Base-by-base conservation (phyloP, 2,888 invertebrate genomes). In the Meghimatium bilineatum region DNA sequence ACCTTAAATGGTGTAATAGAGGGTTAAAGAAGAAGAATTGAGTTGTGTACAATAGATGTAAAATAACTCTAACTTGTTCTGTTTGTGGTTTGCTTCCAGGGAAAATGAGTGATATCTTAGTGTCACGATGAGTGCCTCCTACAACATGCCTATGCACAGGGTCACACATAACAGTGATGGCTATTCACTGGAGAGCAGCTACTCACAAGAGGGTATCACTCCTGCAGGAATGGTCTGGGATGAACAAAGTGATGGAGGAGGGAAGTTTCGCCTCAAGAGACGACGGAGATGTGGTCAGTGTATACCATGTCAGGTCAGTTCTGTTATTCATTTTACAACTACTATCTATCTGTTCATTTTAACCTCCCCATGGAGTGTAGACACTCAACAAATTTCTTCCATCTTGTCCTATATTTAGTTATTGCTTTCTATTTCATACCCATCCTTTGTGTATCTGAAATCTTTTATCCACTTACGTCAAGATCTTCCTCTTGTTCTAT, bases 241-340 rank as follows among this genome's bases (percentile, higher is more conserved):
- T 17, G 85, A 80, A 34, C 86, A 86, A 71, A 78, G 85, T n/a
- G 86, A 85, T 66, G 86, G 84, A 29, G 87, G 85, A 29, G 88
- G 87, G 20, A 88, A 88, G 69, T 88, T 89, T 34, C 88, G 90
- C 3, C 88, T 91, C 71, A 91, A 91, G 84, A 86, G 92, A 14
- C 83, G 92, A 12, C 87, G 90, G 17, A 85, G 91, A 14, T 92
- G 92, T 87, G 92, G 92, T 3, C 90, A 91, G 84, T 92, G 92
- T 85, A 91, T 90, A 1, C 92, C 92, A 1, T 92, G 92, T 86
- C 75, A 75, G 82, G 82, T 82, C 5, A 66, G 66, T n/a, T 17
- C 3, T 56, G 20, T 56, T 12, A 56, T 12, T 44, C 6, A 44
- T 44, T 5, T 8, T 44, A 44, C 6, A 12, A 12, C 12, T 44